Base-by-base conservation (phyloP, 1,140 invertebrate genomes). In the Hypothenemus hampei region DNA sequence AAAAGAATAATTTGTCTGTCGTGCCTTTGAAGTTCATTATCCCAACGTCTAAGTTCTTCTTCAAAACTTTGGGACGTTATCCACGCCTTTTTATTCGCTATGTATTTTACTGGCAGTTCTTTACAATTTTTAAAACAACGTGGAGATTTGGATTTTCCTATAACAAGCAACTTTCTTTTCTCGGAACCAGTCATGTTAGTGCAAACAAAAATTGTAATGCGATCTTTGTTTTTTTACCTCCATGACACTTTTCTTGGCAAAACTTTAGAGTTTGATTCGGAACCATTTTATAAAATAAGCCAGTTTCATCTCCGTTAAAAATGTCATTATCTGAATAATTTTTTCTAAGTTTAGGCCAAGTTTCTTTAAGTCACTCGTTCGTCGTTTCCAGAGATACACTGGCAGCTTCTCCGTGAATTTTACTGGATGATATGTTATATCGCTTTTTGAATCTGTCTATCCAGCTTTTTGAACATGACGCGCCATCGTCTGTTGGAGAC, bases 81-180 rank as follows among this genome's bases (percentile, higher is more conserved):
- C 74, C 73, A 77, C 7, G 75, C 70, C 62, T 69, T 77, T 33
- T 65, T 66, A 57, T 77, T 77, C 3, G 65, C 63, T 43, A 61
- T 43, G 63, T 75, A 76, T 10, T 68, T 26, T 4, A 70, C 40
- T 16, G 70, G 72, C 16, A 75, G 53, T 26, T 48, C 58, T 65
- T 69, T 69, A 19, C 63, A 40, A 57, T 64, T 63, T 48, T 67
- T 68, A 60, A 76, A 78, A 63, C 73, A 76, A 16, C 68, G 60
- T 35, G 73, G 74, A 22, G 73, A 74, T 60, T 59, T 52, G 10
- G 60, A 70, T 63, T 77, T 77, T 55, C 75, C 75, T 47, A 77
- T 75, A 4, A 78, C 59, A 10, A 77, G 48, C 20, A 72, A 68
- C 40, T 68, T 68, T 7, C 72, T 50, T 66, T 77, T 77, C 50